Evolutionary conservation across 2,113 vertebrate genomes (phyloP).

Genomic region (Plestiodon gilberti): DNA sequence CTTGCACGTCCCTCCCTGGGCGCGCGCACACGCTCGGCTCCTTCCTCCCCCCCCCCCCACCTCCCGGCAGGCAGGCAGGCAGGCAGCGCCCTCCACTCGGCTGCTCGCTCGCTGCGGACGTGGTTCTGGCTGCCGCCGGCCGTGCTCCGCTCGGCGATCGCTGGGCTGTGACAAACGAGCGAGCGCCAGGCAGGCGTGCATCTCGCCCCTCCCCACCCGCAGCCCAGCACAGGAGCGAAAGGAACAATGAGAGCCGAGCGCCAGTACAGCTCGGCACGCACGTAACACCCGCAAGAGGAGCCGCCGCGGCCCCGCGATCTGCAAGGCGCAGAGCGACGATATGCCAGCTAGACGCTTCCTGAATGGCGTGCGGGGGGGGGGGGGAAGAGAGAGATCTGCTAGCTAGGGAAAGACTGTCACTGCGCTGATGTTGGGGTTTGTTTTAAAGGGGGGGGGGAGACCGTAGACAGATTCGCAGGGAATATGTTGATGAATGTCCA

Average conservation of each 20-base stretch:
- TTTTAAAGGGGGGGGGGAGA: no score
- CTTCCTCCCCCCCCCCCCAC: neutral
- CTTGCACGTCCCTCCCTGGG: no score
- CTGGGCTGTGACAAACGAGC: neutral
- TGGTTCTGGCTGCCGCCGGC: neutral
- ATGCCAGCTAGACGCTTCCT: neutral
- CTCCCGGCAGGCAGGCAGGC: no score
- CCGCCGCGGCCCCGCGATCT: neutral
- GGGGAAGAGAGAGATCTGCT: no score
- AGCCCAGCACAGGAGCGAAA: no score
- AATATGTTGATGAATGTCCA: neutral
- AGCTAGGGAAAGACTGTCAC: no score
- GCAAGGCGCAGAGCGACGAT: neutral
- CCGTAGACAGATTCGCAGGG: neutral
- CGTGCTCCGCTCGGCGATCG: neutral
- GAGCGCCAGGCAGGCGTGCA: neutral
- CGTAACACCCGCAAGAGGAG: neutral
- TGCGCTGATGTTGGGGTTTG: no score
- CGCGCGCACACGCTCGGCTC: no score
- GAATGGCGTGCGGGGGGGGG: no score
- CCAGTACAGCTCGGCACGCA: neutral
- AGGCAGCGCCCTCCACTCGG: neutral
- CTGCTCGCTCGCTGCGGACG: neutral
- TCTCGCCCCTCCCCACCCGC: no score
- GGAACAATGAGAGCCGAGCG: neutral